Evolutionary conservation across 2,888 invertebrate species (phyloP).

Genomic region (Selenia dentaria): DNA sequence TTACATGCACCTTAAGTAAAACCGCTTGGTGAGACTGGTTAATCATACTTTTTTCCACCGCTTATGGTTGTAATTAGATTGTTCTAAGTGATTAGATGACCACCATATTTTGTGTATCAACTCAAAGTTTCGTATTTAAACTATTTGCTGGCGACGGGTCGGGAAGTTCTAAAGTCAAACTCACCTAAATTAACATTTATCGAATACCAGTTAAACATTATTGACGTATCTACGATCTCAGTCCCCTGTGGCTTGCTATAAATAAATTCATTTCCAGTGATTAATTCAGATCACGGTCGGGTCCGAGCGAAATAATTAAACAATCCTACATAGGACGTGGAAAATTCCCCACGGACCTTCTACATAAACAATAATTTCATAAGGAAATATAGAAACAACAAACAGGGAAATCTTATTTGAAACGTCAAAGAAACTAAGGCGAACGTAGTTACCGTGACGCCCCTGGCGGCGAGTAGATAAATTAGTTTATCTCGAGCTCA

Average conservation of each 20-base stretch:
- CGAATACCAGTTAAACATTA: conserved; percentile 22
- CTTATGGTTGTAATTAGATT: no score
- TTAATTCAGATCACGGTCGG: conserved; percentile 74
- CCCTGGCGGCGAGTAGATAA: conserved; percentile 31
- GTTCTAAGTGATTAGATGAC: no score
- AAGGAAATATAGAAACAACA: conserved; percentile 51
- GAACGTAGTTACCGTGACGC: conserved; percentile 33
- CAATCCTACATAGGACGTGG: conserved; percentile 66
- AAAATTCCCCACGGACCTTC: conserved; percentile 56
- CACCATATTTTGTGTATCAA: no score
- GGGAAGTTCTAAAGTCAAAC: conserved; percentile 6
- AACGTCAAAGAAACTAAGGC: conserved; percentile 46
- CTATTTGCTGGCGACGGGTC: conserved; percentile 1
- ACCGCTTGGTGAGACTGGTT: no score
- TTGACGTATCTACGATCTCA: conserved; percentile 34
- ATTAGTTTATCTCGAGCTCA: conserved; percentile 33
- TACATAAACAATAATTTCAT: conserved; percentile 61
- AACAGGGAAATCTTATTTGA: conserved; percentile 46
- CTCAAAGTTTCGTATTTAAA: no score
- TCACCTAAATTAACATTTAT: conserved; percentile 15
- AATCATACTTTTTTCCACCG: no score
- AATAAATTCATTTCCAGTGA: conserved; percentile 60
- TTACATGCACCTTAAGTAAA: no score
- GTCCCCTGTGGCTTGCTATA: conserved; percentile 43
- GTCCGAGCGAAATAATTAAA: conserved; percentile 76